Base-by-base conservation (phyloP, 2,888 invertebrate genomes). In the Calliphora vomitoria region DNA sequence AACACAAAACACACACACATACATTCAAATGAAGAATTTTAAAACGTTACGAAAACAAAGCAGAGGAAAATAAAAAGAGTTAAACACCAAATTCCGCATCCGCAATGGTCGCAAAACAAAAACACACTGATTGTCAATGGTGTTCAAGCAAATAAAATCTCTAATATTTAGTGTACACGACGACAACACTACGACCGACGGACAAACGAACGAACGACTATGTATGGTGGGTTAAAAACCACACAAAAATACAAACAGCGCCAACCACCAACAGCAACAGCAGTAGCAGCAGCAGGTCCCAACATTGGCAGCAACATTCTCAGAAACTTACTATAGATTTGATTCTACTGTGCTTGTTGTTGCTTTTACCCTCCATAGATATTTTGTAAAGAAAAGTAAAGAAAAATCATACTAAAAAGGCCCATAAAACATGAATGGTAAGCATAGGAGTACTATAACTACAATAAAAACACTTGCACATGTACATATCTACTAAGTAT, bases 51-150 rank as follows among this genome's bases (percentile, higher is more conserved):
- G 83, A 87, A 75, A 82, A 87, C 72, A 75, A 76, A 76, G 84
- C 84, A 72, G 64, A 80, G 76, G 66, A 72, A 80, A 84, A 69
- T 68, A 80, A 76, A 79, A 81, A 82, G 78, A 74, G 69, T 74
- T 76, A 79, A 82, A 87, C 72, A 84, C 85, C 78, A 88, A 88
- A 89, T 89, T 89, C 88, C 89, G 88, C 89, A 89, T 89, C 88
- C 88, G 88, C 88, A 86, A 85, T 85, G 86, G 88, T 88, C 88
- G 89, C 89, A 87, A 89, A 88, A 87, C 81, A 88, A 89, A 90
- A 89, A 89, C 89, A 89, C 89, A 90, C 90, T 90, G 90, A 84
- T 71, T 84, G 84, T 76, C 84, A 78, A 76, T 78, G 86, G 83
- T 81, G 75, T 69, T 85, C 35, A 85, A 53, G 84, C 87, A 72